Evolutionary conservation across 2,113 vertebrate genomes (phyloP), one percentile per base, ranked within the genome.

Genomic region (Zosterops hypoxanthus): DNA sequence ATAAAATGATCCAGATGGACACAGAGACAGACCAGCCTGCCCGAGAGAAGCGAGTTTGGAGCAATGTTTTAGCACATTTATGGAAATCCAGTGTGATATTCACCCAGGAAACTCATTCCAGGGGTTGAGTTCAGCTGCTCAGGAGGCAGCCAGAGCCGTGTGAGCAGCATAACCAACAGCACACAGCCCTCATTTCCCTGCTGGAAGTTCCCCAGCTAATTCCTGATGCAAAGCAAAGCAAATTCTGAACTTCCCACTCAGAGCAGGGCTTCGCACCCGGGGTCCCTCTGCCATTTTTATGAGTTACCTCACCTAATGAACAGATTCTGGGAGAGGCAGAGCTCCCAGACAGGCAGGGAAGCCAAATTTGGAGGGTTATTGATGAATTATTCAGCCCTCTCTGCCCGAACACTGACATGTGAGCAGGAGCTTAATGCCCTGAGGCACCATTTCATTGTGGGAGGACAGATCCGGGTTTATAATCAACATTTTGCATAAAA

Each of bases 371-470:
- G 55, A 82, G 79, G 63, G 9, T 94, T 95, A 92, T 94, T 95
- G 84, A 89, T 87, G 84, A 91, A 95, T 97, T 94, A 96, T 97
- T 95, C 92, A 94, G 85, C 79, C 71, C 31, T 22, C 68, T 77
- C 82, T 92, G 85, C 94, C 82, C 55, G 2, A 80, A 46, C 59
- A 6, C 55, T 71, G 92, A 88, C 72, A 66, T 90, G 82, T 92
- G 91, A 95, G 88, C 82, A 73, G 75, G 86, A 95, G 88, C 80
- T 92, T 59, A 42, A 46, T 78, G 96, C 91, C 96, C 91, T 22
- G 42, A 92, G 86, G 94, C 94, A 69, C n/a, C 66, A 21, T 77
- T 76, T 81, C 71, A 34, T 71, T 80, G 90, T 80, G 82, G 86
- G 76, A 88, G 64, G 72, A 86, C 1, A 4, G 88, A 90, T 80